Evolutionary conservation across 2,888 invertebrate species (phyloP).

Genomic region (Hirudinaria manillensis): DNA sequence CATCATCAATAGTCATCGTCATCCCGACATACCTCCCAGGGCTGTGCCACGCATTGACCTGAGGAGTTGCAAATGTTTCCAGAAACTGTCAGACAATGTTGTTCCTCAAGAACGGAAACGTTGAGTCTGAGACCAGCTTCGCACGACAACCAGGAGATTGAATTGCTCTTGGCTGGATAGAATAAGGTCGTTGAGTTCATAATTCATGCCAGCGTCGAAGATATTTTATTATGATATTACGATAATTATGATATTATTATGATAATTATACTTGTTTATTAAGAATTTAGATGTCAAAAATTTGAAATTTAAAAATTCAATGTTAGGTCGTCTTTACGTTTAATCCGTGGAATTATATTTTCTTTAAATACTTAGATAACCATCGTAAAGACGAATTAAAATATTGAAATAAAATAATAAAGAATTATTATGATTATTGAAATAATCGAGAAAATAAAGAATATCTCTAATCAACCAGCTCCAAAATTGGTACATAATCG

Average conservation of each 20-base stretch:
- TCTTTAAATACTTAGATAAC: too few species aligned
- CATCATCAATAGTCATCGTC: constrained; percentile 20
- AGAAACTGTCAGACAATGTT: background rate
- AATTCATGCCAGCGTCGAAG: background rate
- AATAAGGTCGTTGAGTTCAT: background rate
- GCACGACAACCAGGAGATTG: constrained; percentile 17
- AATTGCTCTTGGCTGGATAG: constrained; percentile 16
- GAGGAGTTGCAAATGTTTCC: background rate
- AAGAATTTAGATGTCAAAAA: too few species aligned
- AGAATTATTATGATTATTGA: too few species aligned
- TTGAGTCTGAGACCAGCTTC: constrained; percentile 8
- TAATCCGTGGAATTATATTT: too few species aligned
- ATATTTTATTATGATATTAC: too few species aligned
- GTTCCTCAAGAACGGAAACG: background rate
- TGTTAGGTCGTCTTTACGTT: too few species aligned
- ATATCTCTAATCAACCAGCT: too few species aligned
- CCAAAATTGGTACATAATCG: too few species aligned
- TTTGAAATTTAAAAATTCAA: too few species aligned
- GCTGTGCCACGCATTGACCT: constrained; percentile 1
- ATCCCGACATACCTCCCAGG: background rate
- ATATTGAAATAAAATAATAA: too few species aligned
- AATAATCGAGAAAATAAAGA: too few species aligned
- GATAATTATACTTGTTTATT: background rate
- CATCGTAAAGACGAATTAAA: too few species aligned
- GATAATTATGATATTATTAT: background rate